Evolutionary conservation across 2,113 vertebrate genomes (phyloP), one percentile per base, ranked within the genome.

Genomic region (Coreoperca whiteheadi): DNA sequence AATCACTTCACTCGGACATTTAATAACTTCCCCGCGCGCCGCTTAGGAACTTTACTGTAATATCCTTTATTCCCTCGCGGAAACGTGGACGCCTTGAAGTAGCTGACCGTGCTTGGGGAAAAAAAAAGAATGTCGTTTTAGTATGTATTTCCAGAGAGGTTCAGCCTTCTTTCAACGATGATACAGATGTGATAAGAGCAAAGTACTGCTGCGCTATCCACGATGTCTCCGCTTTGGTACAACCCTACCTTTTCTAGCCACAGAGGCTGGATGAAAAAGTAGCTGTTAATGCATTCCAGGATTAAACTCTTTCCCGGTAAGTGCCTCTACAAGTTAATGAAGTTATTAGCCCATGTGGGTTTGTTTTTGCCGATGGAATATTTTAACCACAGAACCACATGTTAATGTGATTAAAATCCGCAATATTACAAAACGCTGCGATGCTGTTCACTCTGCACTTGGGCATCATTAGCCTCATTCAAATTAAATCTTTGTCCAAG

Each of bases 11-110:
- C 59, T 1, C 16, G 39, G 48, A 43, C 39, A 37, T 18, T 8
- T 5, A 3, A 25, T 3, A 88, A 89, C 64, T 85, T 89, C 51
- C 11, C 16, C 28, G 66, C 70, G 73, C 14, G 39, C 34, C 10
- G 74, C 20, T 39, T 25, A n/a, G 74, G 74, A 88, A 88, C 81
- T 90, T 89, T 53, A 46, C 8, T 18, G 20, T 46, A 57, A n/a
- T 18, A 1, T 28, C 16, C 28, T 39, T 39, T n/a, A 0, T 25
- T 51, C n/a, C 20, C 30, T 25, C 30, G 4, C 14, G 34, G 53
- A 14, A 2, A 67, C 23, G 46, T 57, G 65, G 53, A 32, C 37
- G 32, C 8, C 16, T 41, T 34, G 6, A 71, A 76, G 50, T 28
- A 48, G 15, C 69, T 9, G 34, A 30, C 11, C 23, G 4, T 23